phyloP scores from a whole-genome alignment of 1,140 invertebrate genomes.

The Matsumurasca onukii region DNA sequence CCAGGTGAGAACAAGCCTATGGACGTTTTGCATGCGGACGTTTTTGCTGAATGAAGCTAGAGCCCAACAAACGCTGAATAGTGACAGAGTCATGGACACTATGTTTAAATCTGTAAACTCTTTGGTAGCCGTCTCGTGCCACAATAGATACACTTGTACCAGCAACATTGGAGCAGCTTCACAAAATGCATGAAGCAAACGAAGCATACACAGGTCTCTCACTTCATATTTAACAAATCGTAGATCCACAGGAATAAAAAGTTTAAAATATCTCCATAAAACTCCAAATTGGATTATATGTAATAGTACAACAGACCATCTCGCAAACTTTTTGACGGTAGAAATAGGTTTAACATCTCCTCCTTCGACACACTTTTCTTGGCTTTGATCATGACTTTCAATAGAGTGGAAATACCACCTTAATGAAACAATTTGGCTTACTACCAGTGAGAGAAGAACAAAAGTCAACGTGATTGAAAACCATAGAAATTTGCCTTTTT shows the following conservation, averaged over 20 bases:
- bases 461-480: slow-evolving; percentile 65
- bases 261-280: slow-evolving; percentile 84
- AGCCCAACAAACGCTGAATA: slow-evolving; percentile 88
- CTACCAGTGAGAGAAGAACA: slow-evolving; percentile 66
- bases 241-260: slow-evolving; percentile 84
- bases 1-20: slow-evolving; percentile 83
- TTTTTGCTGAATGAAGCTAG: slow-evolving; percentile 89
- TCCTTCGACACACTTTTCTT: slow-evolving; percentile 34
- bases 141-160: slow-evolving; percentile 76
- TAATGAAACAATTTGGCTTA: slow-evolving; percentile 59
- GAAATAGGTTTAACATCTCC: slow-evolving; percentile 30
- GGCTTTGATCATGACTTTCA: slow-evolving; percentile 30
- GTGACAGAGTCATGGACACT: slow-evolving; percentile 76
- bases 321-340: slow-evolving; percentile 33
- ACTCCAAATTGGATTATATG: slow-evolving; percentile 81
- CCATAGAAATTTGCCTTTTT: slow-evolving; percentile 58
- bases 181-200: slow-evolving; percentile 83
- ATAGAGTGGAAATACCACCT: slow-evolving; percentile 49
- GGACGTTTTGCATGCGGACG: slow-evolving; percentile 75
- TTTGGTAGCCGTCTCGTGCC: slow-evolving; percentile 48
- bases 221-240: slow-evolving; percentile 79
- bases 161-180: slow-evolving; percentile 86
- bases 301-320: slow-evolving; percentile 57
- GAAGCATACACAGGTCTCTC: slow-evolving; percentile 71
- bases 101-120: slow-evolving; percentile 74